Evolutionary conservation across 2,113 vertebrate genomes (phyloP).

Genomic region (Aspiorhynchus laticeps): DNA sequence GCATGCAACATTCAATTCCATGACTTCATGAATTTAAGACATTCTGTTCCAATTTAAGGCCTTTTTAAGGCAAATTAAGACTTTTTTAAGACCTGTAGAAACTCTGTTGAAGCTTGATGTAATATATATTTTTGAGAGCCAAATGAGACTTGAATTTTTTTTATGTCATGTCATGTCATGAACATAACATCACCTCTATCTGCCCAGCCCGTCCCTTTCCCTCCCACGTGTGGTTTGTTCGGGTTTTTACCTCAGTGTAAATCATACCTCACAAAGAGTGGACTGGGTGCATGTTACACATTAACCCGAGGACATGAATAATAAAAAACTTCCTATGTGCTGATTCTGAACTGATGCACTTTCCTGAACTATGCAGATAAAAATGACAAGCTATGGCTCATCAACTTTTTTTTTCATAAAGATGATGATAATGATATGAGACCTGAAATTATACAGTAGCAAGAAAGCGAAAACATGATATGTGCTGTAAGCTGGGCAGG

Average conservation of each 20-base stretch:
- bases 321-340: neutral
- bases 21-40: too few relatives aligned
- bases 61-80: too few relatives aligned
- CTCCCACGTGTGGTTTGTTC: neutral
- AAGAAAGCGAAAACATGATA: neutral
- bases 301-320: neutral
- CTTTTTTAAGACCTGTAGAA: neutral
- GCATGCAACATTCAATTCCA: too few relatives aligned
- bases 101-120: too few relatives aligned
- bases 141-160: too few relatives aligned
- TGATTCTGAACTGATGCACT: neutral
- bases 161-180: too few relatives aligned
- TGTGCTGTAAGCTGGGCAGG: neutral
- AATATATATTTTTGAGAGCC: too few relatives aligned
- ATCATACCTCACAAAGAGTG: neutral
- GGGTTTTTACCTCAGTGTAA: neutral
- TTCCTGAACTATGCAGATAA: neutral
- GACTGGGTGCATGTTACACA: neutral
- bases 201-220: neutral
- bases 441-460: neutral
- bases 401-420: too few relatives aligned
- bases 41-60: too few relatives aligned
- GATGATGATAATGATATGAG: neutral
- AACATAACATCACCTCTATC: slow-evolving; percentile 7
- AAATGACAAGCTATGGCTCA: too few relatives aligned